Evolutionary conservation across 92 coral and sea anemone species (phyloP).

Genomic region (Palythoa heliodiscus): DNA sequence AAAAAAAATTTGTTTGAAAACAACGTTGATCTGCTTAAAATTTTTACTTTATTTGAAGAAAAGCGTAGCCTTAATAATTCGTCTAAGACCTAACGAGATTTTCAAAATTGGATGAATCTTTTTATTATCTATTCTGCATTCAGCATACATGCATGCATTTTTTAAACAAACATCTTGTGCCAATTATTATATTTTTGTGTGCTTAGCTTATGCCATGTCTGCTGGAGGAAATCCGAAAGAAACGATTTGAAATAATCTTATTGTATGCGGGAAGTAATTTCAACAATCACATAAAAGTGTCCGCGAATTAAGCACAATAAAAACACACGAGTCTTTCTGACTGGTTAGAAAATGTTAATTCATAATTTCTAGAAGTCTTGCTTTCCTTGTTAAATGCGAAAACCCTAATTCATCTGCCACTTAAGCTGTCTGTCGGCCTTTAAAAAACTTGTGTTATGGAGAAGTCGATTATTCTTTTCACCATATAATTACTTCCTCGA

Average conservation of each 20-base stretch:
- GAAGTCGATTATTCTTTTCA: neutral
- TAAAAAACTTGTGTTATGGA: neutral
- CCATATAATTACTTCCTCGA: slow-evolving; percentile 16
- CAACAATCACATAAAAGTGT: slow-evolving; percentile 1
- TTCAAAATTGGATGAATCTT: neutral
- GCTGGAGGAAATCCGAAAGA: neutral
- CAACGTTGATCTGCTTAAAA: neutral
- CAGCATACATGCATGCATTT: neutral
- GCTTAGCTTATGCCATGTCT: slow-evolving; percentile 17
- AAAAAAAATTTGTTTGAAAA: neutral
- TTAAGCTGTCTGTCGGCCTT: slow-evolving; percentile 10
- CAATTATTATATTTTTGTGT: slow-evolving; percentile 12
- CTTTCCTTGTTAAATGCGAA: neutral
- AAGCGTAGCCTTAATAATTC: neutral
- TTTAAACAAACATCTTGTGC: neutral
- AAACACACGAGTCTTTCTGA: neutral
- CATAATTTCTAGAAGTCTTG: neutral
- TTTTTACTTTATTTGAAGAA: neutral
- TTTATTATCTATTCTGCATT: neutral
- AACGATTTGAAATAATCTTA: slow-evolving; percentile 1
- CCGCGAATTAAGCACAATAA: slow-evolving; percentile 13
- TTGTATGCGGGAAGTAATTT: slow-evolving; percentile 17
- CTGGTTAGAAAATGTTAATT: slow-evolving; percentile 7
- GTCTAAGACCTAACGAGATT: neutral
- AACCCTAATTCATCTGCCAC: slow-evolving; percentile 8